These are phyloP conservation scores for Gymnocephalus cernua DNA, from an alignment of 2,113 vertebrate species.

Conservation along the genomic window DNA sequence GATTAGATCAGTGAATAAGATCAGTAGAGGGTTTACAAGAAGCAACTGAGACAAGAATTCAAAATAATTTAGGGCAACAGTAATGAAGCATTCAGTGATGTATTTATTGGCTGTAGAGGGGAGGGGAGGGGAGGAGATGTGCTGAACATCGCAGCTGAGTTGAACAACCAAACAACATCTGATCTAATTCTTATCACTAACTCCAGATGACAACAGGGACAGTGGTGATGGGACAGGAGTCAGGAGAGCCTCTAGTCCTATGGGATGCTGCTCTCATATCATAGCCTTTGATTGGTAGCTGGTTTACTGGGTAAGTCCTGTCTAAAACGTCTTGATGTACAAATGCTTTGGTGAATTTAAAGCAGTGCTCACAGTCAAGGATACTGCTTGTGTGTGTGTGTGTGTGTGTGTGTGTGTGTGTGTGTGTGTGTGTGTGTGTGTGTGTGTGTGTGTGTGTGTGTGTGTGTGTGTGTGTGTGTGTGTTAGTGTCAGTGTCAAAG, in stretches of 20 bases:
- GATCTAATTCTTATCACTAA: constrained; percentile 29
- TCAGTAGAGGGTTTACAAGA: neutral
- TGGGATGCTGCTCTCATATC: neutral
- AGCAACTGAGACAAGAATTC: constrained; percentile 13
- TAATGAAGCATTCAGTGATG: constrained; percentile 15
- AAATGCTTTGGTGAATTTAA: constrained; percentile 34
- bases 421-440: constrained; percentile 4
- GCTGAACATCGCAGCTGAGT: constrained; percentile 8
- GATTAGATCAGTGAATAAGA: constrained; percentile 34
- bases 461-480: neutral
- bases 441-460: neutral
- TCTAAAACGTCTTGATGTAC: constrained; percentile 11
- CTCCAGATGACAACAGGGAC: constrained; percentile 24
- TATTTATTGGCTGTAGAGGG: constrained; percentile 19
- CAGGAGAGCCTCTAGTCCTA: neutral
- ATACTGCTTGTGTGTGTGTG: neutral
- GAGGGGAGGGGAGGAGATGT: neutral
- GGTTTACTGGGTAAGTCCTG: constrained; percentile 10
- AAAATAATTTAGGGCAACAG: constrained; percentile 14
- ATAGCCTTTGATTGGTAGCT: constrained; percentile 19
- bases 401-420: neutral
- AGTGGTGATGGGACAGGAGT: constrained; percentile 5
- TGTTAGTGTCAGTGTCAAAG: neutral
- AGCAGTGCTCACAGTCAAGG: constrained; percentile 28
- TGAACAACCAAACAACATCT: constrained; percentile 28